Percentiles rank a stretch among this genome's conserved stretches.
Evolutionary conservation across 1,140 invertebrate genomes (phyloP).

Genomic region (Cyphomyrmex costatus): DNA sequence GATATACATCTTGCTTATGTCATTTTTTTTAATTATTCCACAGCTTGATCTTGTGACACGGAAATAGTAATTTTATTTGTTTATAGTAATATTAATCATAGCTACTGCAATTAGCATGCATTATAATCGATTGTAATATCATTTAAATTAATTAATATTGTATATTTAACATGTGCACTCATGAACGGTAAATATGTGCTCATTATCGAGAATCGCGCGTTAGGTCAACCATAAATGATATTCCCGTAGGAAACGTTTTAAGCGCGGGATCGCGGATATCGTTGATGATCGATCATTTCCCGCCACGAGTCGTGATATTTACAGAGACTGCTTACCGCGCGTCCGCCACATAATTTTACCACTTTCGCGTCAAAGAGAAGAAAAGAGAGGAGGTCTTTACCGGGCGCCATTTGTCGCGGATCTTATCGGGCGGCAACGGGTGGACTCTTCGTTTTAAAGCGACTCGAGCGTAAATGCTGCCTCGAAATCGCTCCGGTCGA

Average conservation of each 20-base stretch:
- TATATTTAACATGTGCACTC: neutral
- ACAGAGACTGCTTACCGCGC: constrained; percentile 25
- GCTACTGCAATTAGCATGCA: neutral
- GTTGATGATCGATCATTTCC: constrained; percentile 43
- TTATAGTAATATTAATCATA: constrained; percentile 8
- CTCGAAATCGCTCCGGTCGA: constrained; percentile 26
- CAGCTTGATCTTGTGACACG: neutral
- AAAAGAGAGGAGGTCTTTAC: neutral
- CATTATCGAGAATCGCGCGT: constrained; percentile 13
- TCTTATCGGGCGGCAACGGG: constrained; percentile 44
- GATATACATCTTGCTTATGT: neutral
- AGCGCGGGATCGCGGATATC: constrained; percentile 31
- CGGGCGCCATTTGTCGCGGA: constrained; percentile 53
- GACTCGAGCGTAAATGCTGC: constrained; percentile 43
- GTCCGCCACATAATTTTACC: constrained; percentile 40
- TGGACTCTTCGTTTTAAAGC: constrained; percentile 52
- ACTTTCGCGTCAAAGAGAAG: neutral
- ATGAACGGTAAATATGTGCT: neutral
- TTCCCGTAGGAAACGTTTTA: constrained; percentile 15
- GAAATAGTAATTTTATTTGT: neutral
- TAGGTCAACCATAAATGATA: constrained; percentile 32
- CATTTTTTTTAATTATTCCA: neutral
- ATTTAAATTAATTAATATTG: constrained; percentile 15
- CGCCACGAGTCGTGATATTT: constrained; percentile 21
- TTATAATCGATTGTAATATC: constrained; percentile 8